These are phyloP conservation scores for Eidolon helvum DNA, from an alignment of 2,113 vertebrate genomes.

Conservation along the genomic window DNA sequence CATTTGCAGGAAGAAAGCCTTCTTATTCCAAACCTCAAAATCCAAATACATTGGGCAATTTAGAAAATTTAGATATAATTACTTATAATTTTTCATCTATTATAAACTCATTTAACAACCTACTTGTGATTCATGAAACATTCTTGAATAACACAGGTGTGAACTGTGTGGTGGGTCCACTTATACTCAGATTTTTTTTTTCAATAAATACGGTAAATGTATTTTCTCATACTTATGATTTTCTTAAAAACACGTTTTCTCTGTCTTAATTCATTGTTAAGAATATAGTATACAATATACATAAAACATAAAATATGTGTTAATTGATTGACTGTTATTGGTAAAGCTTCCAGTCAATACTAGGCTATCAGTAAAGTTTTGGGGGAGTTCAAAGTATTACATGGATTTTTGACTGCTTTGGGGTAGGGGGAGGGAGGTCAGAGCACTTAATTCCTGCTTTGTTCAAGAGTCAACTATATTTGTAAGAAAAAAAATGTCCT, in stretches of 20 bases:
- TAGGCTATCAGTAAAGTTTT: not conserved
- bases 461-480: not conserved
- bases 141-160: not conserved
- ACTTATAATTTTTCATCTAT: not conserved
- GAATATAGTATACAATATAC: not conserved
- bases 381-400: not conserved
- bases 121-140: not conserved
- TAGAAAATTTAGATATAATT: not conserved
- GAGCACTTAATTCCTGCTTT: not conserved
- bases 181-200: no score
- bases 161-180: not conserved
- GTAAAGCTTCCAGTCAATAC: not conserved
- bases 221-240: not conserved
- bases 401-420: not conserved
- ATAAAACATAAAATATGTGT: not conserved
- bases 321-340: not conserved
- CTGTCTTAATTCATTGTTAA: not conserved
- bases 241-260: not conserved
- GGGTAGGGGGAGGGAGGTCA: not conserved
- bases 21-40: constrained; percentile 31
- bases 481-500: not conserved
- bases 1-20: not conserved
- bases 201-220: not conserved
- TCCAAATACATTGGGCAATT: not conserved
- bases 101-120: not conserved